Conservation (phyloP, 2,797 vertebrate species). For the Knipowitschia caucasica region DNA sequence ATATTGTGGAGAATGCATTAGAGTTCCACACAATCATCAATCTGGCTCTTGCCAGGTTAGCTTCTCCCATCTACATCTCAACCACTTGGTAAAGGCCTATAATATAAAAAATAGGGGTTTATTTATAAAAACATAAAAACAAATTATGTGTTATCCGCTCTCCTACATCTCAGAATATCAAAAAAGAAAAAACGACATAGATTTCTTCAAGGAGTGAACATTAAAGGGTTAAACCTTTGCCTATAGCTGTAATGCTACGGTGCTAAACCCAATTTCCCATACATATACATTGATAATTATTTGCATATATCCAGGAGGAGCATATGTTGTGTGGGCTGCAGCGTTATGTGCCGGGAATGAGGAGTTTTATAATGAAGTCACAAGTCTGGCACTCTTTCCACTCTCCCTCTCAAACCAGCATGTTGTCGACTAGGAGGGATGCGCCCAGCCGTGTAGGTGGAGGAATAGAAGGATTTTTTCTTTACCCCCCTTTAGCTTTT, state of each 20-base stretch:
- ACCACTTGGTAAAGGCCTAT: too few relatives aligned
- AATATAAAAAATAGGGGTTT: too few relatives aligned
- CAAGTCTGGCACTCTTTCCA: constrained; percentile 26
- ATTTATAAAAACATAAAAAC: too few relatives aligned
- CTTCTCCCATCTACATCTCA: too few relatives aligned
- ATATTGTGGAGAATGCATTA: too few relatives aligned
- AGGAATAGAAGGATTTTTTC: constrained; percentile 13
- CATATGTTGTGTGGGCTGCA: constrained; percentile 41
- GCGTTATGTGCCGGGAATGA: constrained; percentile 37
- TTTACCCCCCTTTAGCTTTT: not conserved
- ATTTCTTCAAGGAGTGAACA: too few relatives aligned
- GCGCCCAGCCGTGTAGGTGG: not conserved
- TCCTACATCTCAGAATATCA: too few relatives aligned
- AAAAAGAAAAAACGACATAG: too few relatives aligned
- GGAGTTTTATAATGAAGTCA: constrained; percentile 32
- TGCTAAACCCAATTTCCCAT: constrained; percentile 10
- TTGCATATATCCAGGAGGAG: constrained; percentile 51
- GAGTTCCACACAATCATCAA: too few relatives aligned
- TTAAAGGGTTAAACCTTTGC: constrained; percentile 16
- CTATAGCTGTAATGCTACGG: too few relatives aligned
- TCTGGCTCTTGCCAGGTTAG: too few relatives aligned
- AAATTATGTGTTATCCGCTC: too few relatives aligned
- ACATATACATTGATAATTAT: constrained; percentile 14
- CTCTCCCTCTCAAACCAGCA: constrained; percentile 34
- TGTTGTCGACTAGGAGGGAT: constrained; percentile 21